These are phyloP conservation scores for Ophraella communa DNA, from an alignment of 2,888 invertebrate species.

Conservation along the genomic window DNA sequence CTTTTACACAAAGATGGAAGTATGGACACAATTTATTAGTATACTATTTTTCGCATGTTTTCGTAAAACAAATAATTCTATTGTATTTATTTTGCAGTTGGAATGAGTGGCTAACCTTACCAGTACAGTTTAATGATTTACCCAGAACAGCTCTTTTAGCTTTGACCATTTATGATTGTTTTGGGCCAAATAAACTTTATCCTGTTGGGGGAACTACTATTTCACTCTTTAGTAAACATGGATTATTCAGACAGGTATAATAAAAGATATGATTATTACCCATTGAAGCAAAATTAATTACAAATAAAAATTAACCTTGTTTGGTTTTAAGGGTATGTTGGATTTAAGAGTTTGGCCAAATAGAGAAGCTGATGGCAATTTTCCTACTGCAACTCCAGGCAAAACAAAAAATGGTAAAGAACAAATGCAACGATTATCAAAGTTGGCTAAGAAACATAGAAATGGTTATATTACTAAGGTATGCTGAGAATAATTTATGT, in stretches of 20 bases:
- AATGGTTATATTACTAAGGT: conserved; percentile 93
- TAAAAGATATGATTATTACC: too few relatives aligned
- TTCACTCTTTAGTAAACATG: conserved; percentile 92
- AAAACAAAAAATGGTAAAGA: conserved; percentile 82
- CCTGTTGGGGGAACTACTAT: conserved; percentile 94
- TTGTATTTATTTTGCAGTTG: conserved; percentile 69
- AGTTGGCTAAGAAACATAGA: conserved; percentile 91
- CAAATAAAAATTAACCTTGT: not conserved
- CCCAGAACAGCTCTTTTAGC: conserved; percentile 86
- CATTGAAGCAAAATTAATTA: too few relatives aligned
- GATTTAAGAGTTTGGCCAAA: conserved; percentile 85
- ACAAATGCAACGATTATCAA: conserved; percentile 87
- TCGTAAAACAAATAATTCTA: not conserved
- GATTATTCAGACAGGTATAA: conserved; percentile 81
- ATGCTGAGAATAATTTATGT: too few relatives aligned
- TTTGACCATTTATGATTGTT: conserved; percentile 90
- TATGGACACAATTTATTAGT: too few relatives aligned
- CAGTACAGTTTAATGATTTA: conserved; percentile 88
- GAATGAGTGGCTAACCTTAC: conserved; percentile 96
- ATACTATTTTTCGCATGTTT: not conserved
- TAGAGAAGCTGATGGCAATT: conserved; percentile 78
- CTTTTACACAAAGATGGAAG: conserved; percentile 93
- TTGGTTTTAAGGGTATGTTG: conserved; percentile 42
- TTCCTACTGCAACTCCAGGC: conserved; percentile 79
- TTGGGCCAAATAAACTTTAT: conserved; percentile 81